Base-by-base conservation (phyloP, 1,140 invertebrate genomes). In the Bombus vancouverensis region DNA sequence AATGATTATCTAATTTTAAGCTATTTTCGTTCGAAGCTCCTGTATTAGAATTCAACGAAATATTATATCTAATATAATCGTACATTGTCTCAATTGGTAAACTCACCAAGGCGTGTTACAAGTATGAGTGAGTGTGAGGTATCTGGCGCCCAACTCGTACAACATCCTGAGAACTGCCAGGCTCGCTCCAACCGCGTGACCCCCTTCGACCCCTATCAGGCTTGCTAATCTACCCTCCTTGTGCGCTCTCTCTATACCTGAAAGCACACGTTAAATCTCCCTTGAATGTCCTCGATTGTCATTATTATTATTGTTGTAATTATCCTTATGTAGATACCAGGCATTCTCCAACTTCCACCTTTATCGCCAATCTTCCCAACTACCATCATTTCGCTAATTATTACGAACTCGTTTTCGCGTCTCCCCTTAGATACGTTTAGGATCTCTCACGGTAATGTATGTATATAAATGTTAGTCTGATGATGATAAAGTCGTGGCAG, bases 71-170 rank as follows among this genome's bases (percentile, higher is more conserved):
- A 32, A 22, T 18, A 28, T 28, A 47, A 85, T 86, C 70, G 39
- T 18, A 18, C 15, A 65, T 89, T 84, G 85, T 90, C 78, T 80
- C 68, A 25, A 74, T 90, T 90, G 85, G 90, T 81, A 93, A 80
- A 94, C 94, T 95, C 96, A 97, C 98, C 98, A 98, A 89, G 97
- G 97, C 86, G 97, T 98, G 92, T 98, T 97, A 95, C 98, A 98
- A 86, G 97, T 98, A 94, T 98, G 98, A 5, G 98, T 98, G 10
- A 98, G 95, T 53, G 98, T 98, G 95, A 98, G 96, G 94, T 98
- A 98, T 84, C 98, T 96, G 5, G 97, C 97, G 18, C 98, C 98
- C 39, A 98, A 95, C 81, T 97, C 96, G 94, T 98, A 98, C 93
- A 98, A 97, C 95, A 97, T 97, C 73, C 98, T 95, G 66, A 98